Base-by-base conservation (phyloP, 1,140 invertebrate species). In the Phenacoccus solenopsis region DNA sequence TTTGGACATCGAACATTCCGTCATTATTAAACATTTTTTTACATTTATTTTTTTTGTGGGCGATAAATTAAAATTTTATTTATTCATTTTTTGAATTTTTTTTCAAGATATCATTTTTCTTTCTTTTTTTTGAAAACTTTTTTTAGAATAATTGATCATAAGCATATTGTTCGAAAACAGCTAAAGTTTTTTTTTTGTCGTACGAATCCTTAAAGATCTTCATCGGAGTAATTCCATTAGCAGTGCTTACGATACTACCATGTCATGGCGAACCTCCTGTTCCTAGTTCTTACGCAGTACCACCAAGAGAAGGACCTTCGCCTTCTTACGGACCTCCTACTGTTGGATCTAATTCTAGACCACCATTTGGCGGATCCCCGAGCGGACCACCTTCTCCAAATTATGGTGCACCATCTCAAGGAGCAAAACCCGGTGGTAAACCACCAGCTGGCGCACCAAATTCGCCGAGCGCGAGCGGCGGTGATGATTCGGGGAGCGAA, bases 261-360 rank as follows among this genome's bases (percentile, higher is more conserved):
- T 64, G 59, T 16, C 2, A 64, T 64, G 59, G 59, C 59, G 59
- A 64, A 24, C 21, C 59, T 25, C 59, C 59, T 24, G 20, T 22
- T 25, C 25, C 21, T 49, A 49, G 20, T 27, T 24, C 13, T 64
- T 64, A 64, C 59, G 21, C 10, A 25, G 59, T 27, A 64, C 59
- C 59, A 64, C 59, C 21, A 24, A 9, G 25, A 64, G 59, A 64
- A 25, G 25, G 59, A 64, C 59, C 59, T 64, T 64, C 59, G 21
- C 59, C 59, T 25, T 24, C 59, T 24, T 64, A 64, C 59, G 59
- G 59, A 64, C 59, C 59, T 64, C 59, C 59, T 25, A 20, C 59
- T 25, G 25, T 10, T 64, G 59, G 59, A 64, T 22, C 59, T 24
- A 64, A 64, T 64, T 64, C 59, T 24, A 22, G 59, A 27, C 59